phyloP scores from a whole-genome alignment of 2,113 vertebrate genomes.

The Prietella phreatophila region DNA sequence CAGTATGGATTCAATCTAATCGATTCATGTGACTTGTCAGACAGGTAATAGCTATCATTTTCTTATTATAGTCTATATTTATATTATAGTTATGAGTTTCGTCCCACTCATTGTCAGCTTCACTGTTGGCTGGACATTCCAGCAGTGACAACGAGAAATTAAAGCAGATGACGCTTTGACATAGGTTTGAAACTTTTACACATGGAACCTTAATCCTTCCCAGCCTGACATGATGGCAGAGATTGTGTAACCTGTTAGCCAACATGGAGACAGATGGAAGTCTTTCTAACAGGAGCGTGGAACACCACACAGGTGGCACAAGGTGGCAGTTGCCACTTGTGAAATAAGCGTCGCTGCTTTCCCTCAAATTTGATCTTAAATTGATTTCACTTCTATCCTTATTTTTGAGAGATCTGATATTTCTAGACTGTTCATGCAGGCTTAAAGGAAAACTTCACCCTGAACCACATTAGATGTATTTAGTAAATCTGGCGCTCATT shows the following conservation, averaged over 20 bases:
- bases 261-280: background rate
- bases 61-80: too few species aligned
- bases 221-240: background rate
- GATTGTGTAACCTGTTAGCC: background rate
- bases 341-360: background rate
- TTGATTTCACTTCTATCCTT: background rate
- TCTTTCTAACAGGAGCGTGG: background rate
- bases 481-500: background rate
- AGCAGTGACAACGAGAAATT: background rate
- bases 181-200: background rate
- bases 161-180: background rate
- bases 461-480: background rate
- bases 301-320: background rate
- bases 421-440: background rate
- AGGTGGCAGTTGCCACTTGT: background rate
- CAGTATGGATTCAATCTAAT: too few species aligned
- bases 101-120: background rate
- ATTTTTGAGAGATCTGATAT: background rate
- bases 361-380: background rate
- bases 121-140: background rate
- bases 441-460: background rate
- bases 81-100: too few species aligned
- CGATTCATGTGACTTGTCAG: too few species aligned
- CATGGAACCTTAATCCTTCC: background rate
- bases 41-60: too few species aligned